These are phyloP conservation scores for Oeneis ivallda DNA, from an alignment of 2,888 invertebrate genomes.

Conservation along the genomic window DNA sequence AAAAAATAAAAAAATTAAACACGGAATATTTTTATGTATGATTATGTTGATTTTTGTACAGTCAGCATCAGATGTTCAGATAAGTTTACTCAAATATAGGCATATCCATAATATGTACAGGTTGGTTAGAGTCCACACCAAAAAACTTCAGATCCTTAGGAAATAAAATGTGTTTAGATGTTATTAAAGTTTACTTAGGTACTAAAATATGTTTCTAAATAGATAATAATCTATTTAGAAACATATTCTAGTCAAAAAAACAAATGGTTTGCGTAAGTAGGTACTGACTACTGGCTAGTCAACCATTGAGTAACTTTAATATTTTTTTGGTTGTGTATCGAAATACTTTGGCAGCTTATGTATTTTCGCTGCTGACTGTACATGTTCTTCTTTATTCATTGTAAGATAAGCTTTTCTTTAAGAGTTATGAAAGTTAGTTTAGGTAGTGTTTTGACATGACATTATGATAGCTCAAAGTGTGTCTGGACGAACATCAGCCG, in stretches of 20 bases:
- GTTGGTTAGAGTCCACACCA: not conserved
- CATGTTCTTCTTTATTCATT: constrained; percentile 27
- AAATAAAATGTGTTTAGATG: too few relatives aligned
- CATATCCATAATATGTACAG: not conserved
- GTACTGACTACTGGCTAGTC: too few relatives aligned
- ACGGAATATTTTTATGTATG: constrained; percentile 16
- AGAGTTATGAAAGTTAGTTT: constrained; percentile 44
- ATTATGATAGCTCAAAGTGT: constrained; percentile 49
- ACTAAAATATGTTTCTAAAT: too few relatives aligned
- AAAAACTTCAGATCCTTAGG: too few relatives aligned
- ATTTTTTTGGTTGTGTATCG: not conserved
- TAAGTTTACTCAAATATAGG: not conserved
- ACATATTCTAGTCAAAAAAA: too few relatives aligned
- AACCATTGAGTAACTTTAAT: not conserved
- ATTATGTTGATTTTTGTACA: constrained; percentile 27
- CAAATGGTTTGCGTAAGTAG: too few relatives aligned
- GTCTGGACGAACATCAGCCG: constrained; percentile 40
- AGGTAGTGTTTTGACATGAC: constrained; percentile 44
- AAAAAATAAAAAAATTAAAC: not conserved
- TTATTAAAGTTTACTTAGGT: too few relatives aligned
- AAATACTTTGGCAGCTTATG: constrained; percentile 2
- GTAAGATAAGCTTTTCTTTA: constrained; percentile 44
- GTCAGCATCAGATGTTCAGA: constrained; percentile 1
- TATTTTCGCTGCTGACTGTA: constrained; percentile 10
- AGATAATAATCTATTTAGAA: too few relatives aligned